phyloP scores from a whole-genome alignment of 2,797 vertebrate genomes.

The Chaetodon trifasciatus region DNA sequence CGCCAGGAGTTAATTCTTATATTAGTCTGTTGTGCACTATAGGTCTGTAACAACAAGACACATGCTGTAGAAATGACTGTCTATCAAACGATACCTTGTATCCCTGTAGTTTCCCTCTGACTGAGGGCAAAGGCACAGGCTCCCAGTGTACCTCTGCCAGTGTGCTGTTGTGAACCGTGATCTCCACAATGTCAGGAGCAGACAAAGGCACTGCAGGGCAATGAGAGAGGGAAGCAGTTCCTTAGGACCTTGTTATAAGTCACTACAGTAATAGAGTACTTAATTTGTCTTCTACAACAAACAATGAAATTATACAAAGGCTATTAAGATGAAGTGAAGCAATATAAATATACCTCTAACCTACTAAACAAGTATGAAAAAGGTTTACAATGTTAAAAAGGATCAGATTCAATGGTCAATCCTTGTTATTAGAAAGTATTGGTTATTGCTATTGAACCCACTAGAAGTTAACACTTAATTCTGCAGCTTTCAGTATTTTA shows the following conservation, averaged over 20 bases:
- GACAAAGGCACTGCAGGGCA: constrained; percentile 88
- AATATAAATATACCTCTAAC: neutral
- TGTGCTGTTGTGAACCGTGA: constrained; percentile 91
- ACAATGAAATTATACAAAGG: neutral
- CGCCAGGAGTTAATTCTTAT: neutral
- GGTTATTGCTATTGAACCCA: neutral
- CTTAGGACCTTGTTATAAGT: neutral
- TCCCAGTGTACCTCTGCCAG: constrained; percentile 94
- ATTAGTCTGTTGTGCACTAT: neutral
- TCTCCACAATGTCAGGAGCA: constrained; percentile 88
- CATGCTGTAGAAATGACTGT: neutral
- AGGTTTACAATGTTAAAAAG: neutral
- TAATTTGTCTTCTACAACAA: neutral
- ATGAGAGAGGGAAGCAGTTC: constrained; percentile 6
- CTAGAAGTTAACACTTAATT: neutral
- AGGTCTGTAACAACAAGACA: neutral
- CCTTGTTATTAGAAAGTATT: too few relatives aligned
- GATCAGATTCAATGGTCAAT: neutral
- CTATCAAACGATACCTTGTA: constrained; percentile 87
- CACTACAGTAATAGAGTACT: neutral
- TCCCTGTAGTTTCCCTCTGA: constrained; percentile 91
- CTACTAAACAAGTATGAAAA: neutral
- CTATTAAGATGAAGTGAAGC: neutral
- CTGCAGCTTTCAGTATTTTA: neutral
- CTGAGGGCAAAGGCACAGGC: constrained; percentile 85